A percentile compares a stretch with the other conserved stretches of the same genome.
These are phyloP conservation scores for Drosophila barbarae DNA, from an alignment of 2,888 invertebrate genomes.

Conservation along the genomic window DNA sequence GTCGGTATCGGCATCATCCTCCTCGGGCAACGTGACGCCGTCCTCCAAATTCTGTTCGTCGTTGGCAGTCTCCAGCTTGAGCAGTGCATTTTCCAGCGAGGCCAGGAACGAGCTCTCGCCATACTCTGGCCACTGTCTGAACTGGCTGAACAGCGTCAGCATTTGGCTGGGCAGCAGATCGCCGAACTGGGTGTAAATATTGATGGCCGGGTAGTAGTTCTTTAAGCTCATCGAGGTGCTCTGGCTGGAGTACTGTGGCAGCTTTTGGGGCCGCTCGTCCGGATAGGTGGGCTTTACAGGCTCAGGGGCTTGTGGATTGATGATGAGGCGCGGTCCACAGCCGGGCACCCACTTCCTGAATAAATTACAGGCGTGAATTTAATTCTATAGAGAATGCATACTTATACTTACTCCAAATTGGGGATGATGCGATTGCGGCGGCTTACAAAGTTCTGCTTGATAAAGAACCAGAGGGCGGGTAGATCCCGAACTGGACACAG, in stretches of 20 bases:
- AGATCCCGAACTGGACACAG: conserved; percentile 82
- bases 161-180: conserved; percentile 84
- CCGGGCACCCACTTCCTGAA: conserved; percentile 86
- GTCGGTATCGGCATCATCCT: conserved; percentile 67
- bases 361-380: neutral
- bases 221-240: conserved; percentile 70
- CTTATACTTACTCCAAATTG: conserved; percentile 84
- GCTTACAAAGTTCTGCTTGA: conserved; percentile 83
- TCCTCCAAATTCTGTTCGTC: conserved; percentile 72
- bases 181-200: conserved; percentile 87
- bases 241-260: conserved; percentile 70
- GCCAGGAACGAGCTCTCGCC: conserved; percentile 83
- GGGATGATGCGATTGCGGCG: conserved; percentile 84
- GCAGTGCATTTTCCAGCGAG: conserved; percentile 83
- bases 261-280: conserved; percentile 50
- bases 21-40: conserved; percentile 66
- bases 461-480: conserved; percentile 85
- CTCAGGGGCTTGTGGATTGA: conserved; percentile 53
- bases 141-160: conserved; percentile 84
- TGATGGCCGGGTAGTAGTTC: conserved; percentile 81
- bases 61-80: conserved; percentile 80
- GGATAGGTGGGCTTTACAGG: conserved; percentile 41
- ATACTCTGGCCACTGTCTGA: conserved; percentile 83
- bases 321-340: conserved; percentile 85
- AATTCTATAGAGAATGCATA: neutral